Evolutionary conservation across 2,113 vertebrate species (phyloP).

Genomic region (Rhynchomys soricoides): DNA sequence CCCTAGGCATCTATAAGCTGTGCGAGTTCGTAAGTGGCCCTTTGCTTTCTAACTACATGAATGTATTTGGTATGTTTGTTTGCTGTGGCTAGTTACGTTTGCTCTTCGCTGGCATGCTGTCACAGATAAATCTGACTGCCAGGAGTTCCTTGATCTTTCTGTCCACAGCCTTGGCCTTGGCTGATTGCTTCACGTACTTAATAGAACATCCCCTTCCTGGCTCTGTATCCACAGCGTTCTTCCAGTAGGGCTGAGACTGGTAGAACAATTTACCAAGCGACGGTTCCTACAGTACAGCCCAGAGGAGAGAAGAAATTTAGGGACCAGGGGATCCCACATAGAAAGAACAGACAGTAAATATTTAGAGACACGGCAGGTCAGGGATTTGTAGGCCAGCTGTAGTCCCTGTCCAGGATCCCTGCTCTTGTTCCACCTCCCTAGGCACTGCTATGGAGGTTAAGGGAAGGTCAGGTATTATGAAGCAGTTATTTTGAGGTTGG

Average conservation of each 20-base stretch:
- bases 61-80: slow-evolving; percentile 17
- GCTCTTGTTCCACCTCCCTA: not conserved
- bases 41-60: slow-evolving; percentile 31
- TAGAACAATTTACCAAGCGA: not conserved
- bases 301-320: not conserved
- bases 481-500: slow-evolving; percentile 76
- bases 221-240: not conserved
- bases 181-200: slow-evolving; percentile 27
- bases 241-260: not conserved
- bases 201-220: slow-evolving; percentile 36
- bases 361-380: not conserved
- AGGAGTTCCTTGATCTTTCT: slow-evolving; percentile 51
- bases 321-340: not conserved
- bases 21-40: not conserved
- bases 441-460: slow-evolving; percentile 24
- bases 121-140: not conserved
- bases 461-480: slow-evolving; percentile 72
- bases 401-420: not conserved
- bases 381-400: not conserved
- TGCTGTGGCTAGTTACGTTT: slow-evolving; percentile 1
- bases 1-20: not conserved
- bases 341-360: slow-evolving; percentile 34
- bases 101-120: slow-evolving; percentile 1
- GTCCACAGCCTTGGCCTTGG: slow-evolving; percentile 3
- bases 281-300: not conserved